Conservation (phyloP, 2,888 invertebrate species). For the Tetropium fuscum region DNA sequence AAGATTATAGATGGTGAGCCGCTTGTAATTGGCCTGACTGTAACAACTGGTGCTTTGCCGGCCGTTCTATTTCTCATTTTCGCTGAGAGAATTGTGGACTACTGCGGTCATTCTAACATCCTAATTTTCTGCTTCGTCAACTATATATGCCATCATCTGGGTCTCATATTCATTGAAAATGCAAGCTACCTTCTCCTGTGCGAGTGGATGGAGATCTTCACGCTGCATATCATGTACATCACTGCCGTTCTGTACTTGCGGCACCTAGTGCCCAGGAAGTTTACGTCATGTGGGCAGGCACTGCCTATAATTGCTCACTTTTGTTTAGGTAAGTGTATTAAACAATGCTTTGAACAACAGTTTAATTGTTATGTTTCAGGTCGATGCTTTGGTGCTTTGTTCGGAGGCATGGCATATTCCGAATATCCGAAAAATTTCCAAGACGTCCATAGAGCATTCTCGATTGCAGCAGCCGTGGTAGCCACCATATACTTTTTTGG, state of each 20-base stretch:
- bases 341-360: no score
- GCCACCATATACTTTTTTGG: conserved; percentile 78
- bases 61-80: conserved; percentile 79
- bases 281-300: conserved; percentile 83
- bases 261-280: conserved; percentile 82
- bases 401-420: conserved; percentile 69
- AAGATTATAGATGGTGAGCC: conserved; percentile 69
- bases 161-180: conserved; percentile 72
- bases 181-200: conserved; percentile 77
- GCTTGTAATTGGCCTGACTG: conserved; percentile 74
- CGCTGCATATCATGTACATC: conserved; percentile 83
- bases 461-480: conserved; percentile 73
- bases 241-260: conserved; percentile 84
- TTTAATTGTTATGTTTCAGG: conserved; percentile 69
- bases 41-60: conserved; percentile 77
- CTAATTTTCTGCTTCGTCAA: conserved; percentile 85
- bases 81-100: conserved; percentile 86
- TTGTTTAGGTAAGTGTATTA: conserved; percentile 71
- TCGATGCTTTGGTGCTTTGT: conserved; percentile 78
- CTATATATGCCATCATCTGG: conserved; percentile 81
- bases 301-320: conserved; percentile 84
- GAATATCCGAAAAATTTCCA: conserved; percentile 64
- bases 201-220: conserved; percentile 81
- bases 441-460: conserved; percentile 74
- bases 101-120: conserved; percentile 85